A percentile compares a stretch with the other conserved stretches of the same genome.
These are phyloP conservation scores for Orestias chungarensis DNA, from an alignment of 2,797 vertebrate genomes.

Conservation along the genomic window DNA sequence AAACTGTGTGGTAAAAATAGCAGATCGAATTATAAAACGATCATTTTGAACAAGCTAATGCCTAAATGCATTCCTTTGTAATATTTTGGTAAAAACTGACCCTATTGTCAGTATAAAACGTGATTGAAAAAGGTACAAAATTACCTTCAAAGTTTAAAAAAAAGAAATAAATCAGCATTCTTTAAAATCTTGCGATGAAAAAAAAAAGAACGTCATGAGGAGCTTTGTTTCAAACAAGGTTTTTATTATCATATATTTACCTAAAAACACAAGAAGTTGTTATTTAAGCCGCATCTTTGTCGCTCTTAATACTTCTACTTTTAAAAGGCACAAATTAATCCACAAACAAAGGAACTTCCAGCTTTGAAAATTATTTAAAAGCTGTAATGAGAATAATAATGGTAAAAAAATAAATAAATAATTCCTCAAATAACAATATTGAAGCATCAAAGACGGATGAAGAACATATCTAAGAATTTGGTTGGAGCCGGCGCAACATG, in stretches of 20 bases:
- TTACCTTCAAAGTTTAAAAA: neutral
- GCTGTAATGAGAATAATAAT: slow-evolving; percentile 61
- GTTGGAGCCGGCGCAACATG: slow-evolving; percentile 67
- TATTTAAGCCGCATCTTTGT: slow-evolving; percentile 40
- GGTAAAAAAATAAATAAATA: too few species aligned
- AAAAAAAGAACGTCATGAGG: slow-evolving; percentile 46
- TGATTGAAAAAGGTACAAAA: neutral
- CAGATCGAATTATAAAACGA: neutral
- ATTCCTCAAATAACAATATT: slow-evolving; percentile 52
- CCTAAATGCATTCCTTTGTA: neutral
- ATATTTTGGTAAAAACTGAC: neutral
- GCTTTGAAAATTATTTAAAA: slow-evolving; percentile 59
- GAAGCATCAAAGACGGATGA: slow-evolving; percentile 70
- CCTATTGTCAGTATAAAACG: too few species aligned
- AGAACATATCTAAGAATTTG: slow-evolving; percentile 63
- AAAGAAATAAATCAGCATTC: neutral
- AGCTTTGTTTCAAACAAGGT: slow-evolving; percentile 51
- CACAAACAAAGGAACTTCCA: slow-evolving; percentile 68
- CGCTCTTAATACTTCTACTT: slow-evolving; percentile 51
- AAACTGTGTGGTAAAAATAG: too few species aligned
- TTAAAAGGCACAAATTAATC: slow-evolving; percentile 54
- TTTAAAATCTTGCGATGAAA: neutral
- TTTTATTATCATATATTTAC: slow-evolving; percentile 54
- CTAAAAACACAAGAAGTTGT: slow-evolving; percentile 34
- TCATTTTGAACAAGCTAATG: too few species aligned